A percentile compares a stretch with the other conserved stretches of the same genome.
Evolutionary conservation across 2,888 invertebrate species (phyloP).

Genomic region (Bedellia somnulentella): DNA sequence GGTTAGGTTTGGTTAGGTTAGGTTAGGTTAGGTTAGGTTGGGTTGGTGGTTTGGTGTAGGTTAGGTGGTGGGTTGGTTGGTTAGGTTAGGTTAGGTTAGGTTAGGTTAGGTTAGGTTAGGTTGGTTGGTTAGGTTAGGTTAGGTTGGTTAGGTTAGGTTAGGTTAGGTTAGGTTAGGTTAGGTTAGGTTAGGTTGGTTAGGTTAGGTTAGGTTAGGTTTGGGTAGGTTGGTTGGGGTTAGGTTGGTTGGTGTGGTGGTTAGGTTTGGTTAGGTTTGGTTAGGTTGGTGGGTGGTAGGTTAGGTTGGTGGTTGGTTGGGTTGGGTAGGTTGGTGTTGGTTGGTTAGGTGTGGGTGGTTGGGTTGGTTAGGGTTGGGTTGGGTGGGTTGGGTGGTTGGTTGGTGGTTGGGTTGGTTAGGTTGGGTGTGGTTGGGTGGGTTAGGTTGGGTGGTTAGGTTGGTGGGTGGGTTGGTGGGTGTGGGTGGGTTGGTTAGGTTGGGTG

Average conservation of each 20-base stretch:
- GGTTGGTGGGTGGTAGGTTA: constrained; percentile 8
- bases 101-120: too few species aligned
- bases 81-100: too few species aligned
- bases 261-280: constrained; percentile 9
- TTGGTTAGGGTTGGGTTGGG: constrained; percentile 9
- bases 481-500: constrained; percentile 9
- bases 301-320: constrained; percentile 9
- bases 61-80: not conserved
- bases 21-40: not conserved
- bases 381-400: too few species aligned
- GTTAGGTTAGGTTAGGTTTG: constrained; percentile 1
- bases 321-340: constrained; percentile 9
- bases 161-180: not conserved
- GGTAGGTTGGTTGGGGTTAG: constrained; percentile 2
- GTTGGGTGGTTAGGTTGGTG: constrained; percentile 8
- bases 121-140: too few species aligned
- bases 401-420: constrained; percentile 10
- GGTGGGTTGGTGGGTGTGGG: constrained; percentile 7
- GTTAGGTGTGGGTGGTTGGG: constrained; percentile 9
- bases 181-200: too few species aligned
- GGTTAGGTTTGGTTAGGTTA: not conserved
- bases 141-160: too few species aligned
- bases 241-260: too few species aligned
- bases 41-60: not conserved
- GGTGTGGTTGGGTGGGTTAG: constrained; percentile 9